Evolutionary conservation across 2,888 invertebrate genomes (phyloP).

Genomic region (Gonocerus acuteangulatus): DNA sequence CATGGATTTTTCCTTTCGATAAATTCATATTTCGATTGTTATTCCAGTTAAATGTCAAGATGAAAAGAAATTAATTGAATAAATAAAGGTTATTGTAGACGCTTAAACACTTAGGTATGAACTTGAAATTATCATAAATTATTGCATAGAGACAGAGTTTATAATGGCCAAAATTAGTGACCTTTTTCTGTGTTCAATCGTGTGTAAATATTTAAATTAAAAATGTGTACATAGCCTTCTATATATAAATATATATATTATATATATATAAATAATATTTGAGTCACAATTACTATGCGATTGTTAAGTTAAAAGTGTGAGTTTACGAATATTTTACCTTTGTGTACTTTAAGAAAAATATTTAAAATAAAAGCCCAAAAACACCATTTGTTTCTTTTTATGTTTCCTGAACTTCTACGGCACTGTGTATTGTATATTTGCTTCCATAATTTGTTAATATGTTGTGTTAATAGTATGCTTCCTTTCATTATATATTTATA

Average conservation of each 20-base stretch:
- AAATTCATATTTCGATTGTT: too few relatives aligned
- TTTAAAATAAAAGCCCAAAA: slow-evolving; percentile 33
- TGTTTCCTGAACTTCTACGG: not conserved
- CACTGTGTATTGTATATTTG: too few relatives aligned
- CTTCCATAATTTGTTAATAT: too few relatives aligned
- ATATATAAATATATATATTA: slow-evolving; percentile 22
- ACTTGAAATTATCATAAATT: slow-evolving; percentile 16
- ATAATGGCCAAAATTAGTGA: slow-evolving; percentile 33
- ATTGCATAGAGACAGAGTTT: slow-evolving; percentile 26
- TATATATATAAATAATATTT: slow-evolving; percentile 26
- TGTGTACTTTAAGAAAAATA: slow-evolving; percentile 36
- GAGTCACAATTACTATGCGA: slow-evolving; percentile 32
- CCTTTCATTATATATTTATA: too few relatives aligned
- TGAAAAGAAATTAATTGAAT: not conserved
- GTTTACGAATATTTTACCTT: slow-evolving; percentile 36
- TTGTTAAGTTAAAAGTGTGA: slow-evolving; percentile 36
- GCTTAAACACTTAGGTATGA: slow-evolving; percentile 21
- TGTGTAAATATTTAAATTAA: slow-evolving; percentile 34
- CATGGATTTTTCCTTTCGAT: too few relatives aligned
- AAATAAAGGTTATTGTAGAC: slow-evolving; percentile 19
- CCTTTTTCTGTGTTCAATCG: slow-evolving; percentile 35
- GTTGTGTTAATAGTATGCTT: too few relatives aligned
- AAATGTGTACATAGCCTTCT: slow-evolving; percentile 19
- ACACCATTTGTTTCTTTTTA: slow-evolving; percentile 2
- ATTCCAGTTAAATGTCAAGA: too few relatives aligned